Evolutionary conservation across 2,113 vertebrate genomes (phyloP).

Genomic region (Syngnathoides biaculeatus): DNA sequence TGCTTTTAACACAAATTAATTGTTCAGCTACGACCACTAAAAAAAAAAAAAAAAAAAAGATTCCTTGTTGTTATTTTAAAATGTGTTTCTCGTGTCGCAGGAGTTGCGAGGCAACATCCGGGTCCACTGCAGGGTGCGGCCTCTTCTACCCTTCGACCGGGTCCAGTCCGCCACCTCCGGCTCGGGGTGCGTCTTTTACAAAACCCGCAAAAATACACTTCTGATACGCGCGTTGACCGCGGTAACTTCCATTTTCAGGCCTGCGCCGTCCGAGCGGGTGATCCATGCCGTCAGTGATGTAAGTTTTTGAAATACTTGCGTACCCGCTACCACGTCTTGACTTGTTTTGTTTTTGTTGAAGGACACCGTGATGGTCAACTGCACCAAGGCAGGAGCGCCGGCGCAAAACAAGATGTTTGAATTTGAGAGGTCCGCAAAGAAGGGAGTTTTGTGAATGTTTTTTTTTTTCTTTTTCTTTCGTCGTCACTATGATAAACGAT

Average conservation of each 20-base stretch:
- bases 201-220: background rate
- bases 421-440: constrained; percentile 67
- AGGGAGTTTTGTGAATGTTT: background rate
- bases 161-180: constrained; percentile 26
- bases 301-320: constrained; percentile 19
- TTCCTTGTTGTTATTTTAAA: no score
- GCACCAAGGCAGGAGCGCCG: constrained; percentile 48
- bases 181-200: constrained; percentile 41
- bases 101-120: constrained; percentile 74
- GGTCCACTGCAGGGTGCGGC: constrained; percentile 73
- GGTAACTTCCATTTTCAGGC: constrained; percentile 35
- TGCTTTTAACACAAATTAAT: no score
- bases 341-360: constrained; percentile 21
- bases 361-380: constrained; percentile 69
- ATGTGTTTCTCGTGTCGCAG: constrained; percentile 33
- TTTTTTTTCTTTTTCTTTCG: no score
- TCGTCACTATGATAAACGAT: background rate
- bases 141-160: constrained; percentile 63
- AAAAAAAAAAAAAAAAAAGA: no score
- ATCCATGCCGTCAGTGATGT: constrained; percentile 66
- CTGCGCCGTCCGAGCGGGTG: constrained; percentile 59
- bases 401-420: constrained; percentile 67
- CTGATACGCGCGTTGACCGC: background rate
- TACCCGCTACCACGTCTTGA: background rate
- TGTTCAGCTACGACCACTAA: no score